Evolutionary conservation across 2,888 invertebrate genomes (phyloP), one percentile per base, ranked within the genome.

Genomic region (Phyllotreta cruciferae): DNA sequence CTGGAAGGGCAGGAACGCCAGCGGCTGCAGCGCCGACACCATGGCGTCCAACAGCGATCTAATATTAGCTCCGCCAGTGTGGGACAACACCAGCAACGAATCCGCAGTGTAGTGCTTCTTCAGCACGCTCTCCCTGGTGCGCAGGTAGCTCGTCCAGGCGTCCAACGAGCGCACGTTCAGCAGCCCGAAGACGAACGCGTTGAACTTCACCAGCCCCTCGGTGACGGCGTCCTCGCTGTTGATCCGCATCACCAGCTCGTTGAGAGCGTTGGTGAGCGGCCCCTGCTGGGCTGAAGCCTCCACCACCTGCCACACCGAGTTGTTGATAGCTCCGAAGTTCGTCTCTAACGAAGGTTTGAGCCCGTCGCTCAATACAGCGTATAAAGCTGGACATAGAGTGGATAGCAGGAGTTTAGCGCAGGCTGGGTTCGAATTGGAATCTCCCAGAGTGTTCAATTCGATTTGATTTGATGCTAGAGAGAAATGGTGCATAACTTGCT

Each of bases 291-390:
- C 90, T 6, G 93, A 92, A 38, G 92, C 91, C 81, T 94, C 94
- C 4, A 94, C 90, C 70, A 95, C 91, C 82, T 92, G 91, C 94
- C 94, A 95, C 55, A 93, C 92, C 6, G 92, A 92, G 78, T 94
- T 93, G 71, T 89, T 87, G 56, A 94, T 91, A 11, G 91, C 89
- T 44, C 94, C 94, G 77, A 94, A 94, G 41, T 93, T 88, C 4
- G 93, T 93, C 77, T 92, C 90, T 56, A 94, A 84, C 70, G 86
- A 88, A 38, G 92, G 90, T 77, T 90, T 90, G 13, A 96, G 84
- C 1, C 94, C 95, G 78, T 96, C 94, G 72, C 90, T 88, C 74
- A 96, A 86, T 62, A 95, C 86, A 3, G 91, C 90, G 73, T 93
- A 92, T 38, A 96, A 82, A 7, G 94, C 91, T 1, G 94, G 93